Evolutionary conservation across 2,888 invertebrate genomes (phyloP).

Genomic region (Dysmachus trigonus): DNA sequence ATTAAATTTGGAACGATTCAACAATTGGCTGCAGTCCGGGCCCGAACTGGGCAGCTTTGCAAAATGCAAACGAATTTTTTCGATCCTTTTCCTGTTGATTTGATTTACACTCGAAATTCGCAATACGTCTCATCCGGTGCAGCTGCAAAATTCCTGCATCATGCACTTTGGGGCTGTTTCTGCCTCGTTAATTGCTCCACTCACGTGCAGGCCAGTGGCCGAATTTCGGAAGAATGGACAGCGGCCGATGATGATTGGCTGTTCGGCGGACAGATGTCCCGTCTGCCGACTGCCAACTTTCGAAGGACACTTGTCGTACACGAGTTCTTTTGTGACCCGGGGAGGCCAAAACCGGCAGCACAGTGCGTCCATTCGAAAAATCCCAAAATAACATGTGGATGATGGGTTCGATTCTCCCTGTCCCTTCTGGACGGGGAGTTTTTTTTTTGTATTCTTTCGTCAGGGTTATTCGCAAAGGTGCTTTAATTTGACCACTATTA

Average conservation of each 20-base stretch:
- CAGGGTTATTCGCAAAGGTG: background rate
- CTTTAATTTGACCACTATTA: background rate
- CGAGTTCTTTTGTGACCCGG: background rate
- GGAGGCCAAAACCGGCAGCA: background rate
- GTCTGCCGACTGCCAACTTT: background rate
- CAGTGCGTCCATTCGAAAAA: background rate
- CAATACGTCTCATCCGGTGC: background rate
- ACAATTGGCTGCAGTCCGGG: background rate
- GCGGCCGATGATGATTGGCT: background rate
- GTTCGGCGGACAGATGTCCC: background rate
- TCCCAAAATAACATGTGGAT: background rate
- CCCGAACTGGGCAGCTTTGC: background rate
- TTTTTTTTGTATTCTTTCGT: background rate
- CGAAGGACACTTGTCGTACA: background rate
- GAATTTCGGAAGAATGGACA: background rate
- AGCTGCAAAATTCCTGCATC: background rate
- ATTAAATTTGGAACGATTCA: background rate
- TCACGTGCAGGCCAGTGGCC: background rate
- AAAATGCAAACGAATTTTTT: background rate
- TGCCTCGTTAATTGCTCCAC: background rate
- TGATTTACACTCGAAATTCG: background rate
- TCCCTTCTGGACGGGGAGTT: background rate
- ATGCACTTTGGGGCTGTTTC: background rate
- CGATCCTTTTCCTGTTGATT: background rate
- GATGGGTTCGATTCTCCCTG: background rate